Evolutionary conservation across 2,888 invertebrate genomes (phyloP), one percentile per base, ranked within the genome.

Genomic region (Lydus trimaculatus): DNA sequence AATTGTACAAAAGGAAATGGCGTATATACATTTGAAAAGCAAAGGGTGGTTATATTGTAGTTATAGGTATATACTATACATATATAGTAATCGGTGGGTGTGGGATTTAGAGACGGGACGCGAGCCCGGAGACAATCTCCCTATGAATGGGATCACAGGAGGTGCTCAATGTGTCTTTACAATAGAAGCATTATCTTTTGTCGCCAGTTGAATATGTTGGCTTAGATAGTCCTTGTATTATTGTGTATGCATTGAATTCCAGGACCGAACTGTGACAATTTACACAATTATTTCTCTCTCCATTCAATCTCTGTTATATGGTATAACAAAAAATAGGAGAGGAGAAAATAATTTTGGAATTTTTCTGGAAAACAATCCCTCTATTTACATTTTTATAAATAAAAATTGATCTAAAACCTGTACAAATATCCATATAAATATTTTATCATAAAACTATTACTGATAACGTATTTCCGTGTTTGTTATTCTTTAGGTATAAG

Each of bases 161-260:
- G 84, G 84, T 83, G 81, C 82, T 81, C 83, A 83, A 79, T 83
- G 83, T 83, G 82, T 81, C 80, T 80, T 81, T 78, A 85, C 85
- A 85, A 85, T 85, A 79, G 82, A 74, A 75, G 85, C 84, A 85
- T 85, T 85, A 85, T 85, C 85, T 85, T 85, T 85, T 85, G 85
- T 85, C 83, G 84, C 82, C 85, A 84, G 84, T 80, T 84, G 85
- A 85, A 85, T 83, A 82, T 84, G 83, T 83, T 79, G 78, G 78
- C 79, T 81, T 79, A 79, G 80, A 80, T 80, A 79, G 76, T 76
- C 20, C 48, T 48, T 48, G 75, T 76, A 79, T 48, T 48, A 48
- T 80, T 78, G 77, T 78, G 70, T 67, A 48, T 65, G 65, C 64
- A 66, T 63, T 65, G 65, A 67, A 67, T 67, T 69, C 66, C 64